These are phyloP conservation scores for Osmoderma eremita DNA, from an alignment of 2,888 invertebrate genomes.

Conservation along the genomic window DNA sequence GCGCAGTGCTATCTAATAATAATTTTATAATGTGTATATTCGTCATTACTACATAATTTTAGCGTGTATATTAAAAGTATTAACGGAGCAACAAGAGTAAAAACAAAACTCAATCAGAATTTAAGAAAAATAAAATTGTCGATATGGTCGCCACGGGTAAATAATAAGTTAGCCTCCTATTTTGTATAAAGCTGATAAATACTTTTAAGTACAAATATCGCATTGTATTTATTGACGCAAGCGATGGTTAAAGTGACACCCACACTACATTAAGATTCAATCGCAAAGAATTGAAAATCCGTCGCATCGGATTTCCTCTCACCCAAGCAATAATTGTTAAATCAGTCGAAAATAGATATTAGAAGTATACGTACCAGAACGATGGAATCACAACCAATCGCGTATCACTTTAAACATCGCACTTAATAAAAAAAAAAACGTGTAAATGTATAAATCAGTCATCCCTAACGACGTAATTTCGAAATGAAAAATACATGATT, in stretches of 20 bases:
- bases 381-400: background rate
- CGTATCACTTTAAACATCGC: constrained; percentile 26
- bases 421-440: constrained; percentile 38
- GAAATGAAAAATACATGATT: constrained; percentile 45
- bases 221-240: constrained; percentile 53
- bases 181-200: constrained; percentile 55
- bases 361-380: background rate
- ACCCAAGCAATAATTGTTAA: background rate
- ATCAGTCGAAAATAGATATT: background rate
- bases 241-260: constrained; percentile 38
- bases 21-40: constrained; percentile 54
- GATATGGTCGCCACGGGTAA: constrained; percentile 50
- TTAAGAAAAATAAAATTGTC: constrained; percentile 50
- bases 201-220: constrained; percentile 53
- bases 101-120: constrained; percentile 7
- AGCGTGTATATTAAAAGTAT: constrained; percentile 48
- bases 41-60: constrained; percentile 48
- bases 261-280: background rate
- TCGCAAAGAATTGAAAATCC: background rate
- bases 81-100: constrained; percentile 31
- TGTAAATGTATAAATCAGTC: constrained; percentile 46
- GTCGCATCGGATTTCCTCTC: background rate
- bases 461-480: constrained; percentile 45
- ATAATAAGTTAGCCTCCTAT: constrained; percentile 52
- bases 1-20: constrained; percentile 49